A percentile compares a stretch with the other conserved stretches of the same genome.
Evolutionary conservation across 2,797 vertebrate species (phyloP).

Genomic region (Halcyon smyrnensis): DNA sequence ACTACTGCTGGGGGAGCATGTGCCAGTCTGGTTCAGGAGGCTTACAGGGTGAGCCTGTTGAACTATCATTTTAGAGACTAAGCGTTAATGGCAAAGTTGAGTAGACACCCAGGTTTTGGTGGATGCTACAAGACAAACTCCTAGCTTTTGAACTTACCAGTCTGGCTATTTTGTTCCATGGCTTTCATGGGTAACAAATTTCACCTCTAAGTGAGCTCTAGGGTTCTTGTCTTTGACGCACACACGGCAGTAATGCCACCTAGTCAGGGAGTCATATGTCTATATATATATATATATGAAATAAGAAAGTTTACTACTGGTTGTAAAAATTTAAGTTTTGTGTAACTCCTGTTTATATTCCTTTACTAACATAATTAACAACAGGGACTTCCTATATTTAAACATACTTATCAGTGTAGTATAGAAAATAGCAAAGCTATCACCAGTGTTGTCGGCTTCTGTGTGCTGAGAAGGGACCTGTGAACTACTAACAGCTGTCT

Average conservation of each 20-base stretch:
- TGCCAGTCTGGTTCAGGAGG: not conserved
- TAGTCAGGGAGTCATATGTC: not conserved
- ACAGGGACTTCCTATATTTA: not conserved
- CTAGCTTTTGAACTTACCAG: not conserved
- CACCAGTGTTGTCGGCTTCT: not conserved
- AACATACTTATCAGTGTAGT: not conserved
- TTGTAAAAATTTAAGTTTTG: not conserved
- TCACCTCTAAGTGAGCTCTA: not conserved
- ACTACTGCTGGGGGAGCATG: not conserved
- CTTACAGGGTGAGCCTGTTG: not conserved
- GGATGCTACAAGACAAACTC: not conserved
- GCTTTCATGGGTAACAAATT: not conserved
- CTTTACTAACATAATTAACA: not conserved
- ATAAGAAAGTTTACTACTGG: not conserved
- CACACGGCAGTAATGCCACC: not conserved
- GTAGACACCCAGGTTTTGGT: not conserved
- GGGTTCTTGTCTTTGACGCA: not conserved
- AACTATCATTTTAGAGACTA: not conserved
- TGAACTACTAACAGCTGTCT: not conserved
- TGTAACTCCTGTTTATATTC: not conserved
- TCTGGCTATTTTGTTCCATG: not conserved
- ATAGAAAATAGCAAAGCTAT: not conserved
- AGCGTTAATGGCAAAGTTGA: not conserved
- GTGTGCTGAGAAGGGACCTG: not conserved
- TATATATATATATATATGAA: not conserved